Evolutionary conservation across 2,797 vertebrate genomes (phyloP).

Genomic region (Falco novaeseelandiae): DNA sequence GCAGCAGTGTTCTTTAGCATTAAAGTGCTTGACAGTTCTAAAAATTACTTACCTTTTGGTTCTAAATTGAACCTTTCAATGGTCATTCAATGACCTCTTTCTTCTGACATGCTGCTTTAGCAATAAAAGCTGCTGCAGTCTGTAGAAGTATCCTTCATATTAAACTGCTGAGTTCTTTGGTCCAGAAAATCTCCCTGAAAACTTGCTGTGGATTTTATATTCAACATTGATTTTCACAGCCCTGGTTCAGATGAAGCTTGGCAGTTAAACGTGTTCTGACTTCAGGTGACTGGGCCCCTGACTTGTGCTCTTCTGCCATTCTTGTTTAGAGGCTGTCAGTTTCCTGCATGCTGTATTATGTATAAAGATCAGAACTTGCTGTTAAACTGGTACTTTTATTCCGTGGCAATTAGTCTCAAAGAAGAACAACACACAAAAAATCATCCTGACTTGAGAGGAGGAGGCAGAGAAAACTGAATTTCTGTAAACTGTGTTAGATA

Average conservation of each 20-base stretch:
- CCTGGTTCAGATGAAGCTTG: background rate
- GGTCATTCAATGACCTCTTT: background rate
- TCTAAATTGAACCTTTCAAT: background rate
- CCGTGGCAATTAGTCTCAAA: background rate
- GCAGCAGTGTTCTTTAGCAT: background rate
- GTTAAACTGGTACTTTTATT: background rate
- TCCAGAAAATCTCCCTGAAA: background rate
- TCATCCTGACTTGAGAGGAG: background rate
- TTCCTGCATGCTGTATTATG: background rate
- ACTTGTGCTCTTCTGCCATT: background rate
- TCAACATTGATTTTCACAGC: slow-evolving; percentile 12
- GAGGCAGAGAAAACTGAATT: background rate
- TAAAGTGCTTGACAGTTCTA: background rate
- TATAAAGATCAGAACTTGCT: background rate
- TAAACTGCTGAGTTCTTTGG: background rate
- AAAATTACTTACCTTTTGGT: background rate
- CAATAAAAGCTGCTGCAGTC: slow-evolving; percentile 3
- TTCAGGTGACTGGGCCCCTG: background rate
- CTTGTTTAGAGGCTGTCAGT: background rate
- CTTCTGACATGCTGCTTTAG: background rate
- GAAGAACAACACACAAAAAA: background rate
- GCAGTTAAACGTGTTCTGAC: background rate
- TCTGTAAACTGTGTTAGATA: background rate
- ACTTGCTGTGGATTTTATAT: background rate
- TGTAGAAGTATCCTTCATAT: background rate